phyloP scores from a whole-genome alignment of 2,797 vertebrate genomes.

The Hemitrygon akajei region DNA sequence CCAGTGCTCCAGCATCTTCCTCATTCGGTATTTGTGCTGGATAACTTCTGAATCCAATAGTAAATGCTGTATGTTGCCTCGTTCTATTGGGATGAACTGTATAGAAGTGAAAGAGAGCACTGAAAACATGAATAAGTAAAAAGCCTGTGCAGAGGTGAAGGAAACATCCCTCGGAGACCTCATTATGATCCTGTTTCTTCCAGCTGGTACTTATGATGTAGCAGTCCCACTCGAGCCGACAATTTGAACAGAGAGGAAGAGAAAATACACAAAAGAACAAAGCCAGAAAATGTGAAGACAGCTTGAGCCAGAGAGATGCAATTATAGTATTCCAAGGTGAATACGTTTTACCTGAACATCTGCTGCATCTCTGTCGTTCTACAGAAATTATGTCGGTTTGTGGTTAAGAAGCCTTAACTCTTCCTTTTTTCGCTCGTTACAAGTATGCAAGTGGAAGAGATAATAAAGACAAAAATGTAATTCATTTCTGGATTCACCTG shows the following conservation, averaged over 20 bases:
- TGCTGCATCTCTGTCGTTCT: constrained; percentile 28
- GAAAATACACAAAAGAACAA: not conserved
- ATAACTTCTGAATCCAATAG: not conserved
- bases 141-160: not conserved
- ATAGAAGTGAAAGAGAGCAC: not conserved
- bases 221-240: not conserved
- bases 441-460: not conserved
- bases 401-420: not conserved
- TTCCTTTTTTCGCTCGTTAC: not conserved
- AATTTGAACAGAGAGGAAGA: not conserved
- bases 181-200: not conserved
- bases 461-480: not conserved
- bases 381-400: not conserved
- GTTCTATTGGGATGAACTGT: not conserved
- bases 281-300: not conserved
- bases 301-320: constrained; percentile 27
- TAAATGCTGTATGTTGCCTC: not conserved
- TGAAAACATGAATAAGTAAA: constrained; percentile 8
- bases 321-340: not conserved
- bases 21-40: not conserved
- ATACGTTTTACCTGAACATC: not conserved
- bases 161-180: not conserved
- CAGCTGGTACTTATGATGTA: constrained; percentile 11
- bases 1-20: too few relatives aligned
- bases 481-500: not conserved